phyloP scores from a whole-genome alignment of 2,888 invertebrate species.

The Timema cristinae region DNA sequence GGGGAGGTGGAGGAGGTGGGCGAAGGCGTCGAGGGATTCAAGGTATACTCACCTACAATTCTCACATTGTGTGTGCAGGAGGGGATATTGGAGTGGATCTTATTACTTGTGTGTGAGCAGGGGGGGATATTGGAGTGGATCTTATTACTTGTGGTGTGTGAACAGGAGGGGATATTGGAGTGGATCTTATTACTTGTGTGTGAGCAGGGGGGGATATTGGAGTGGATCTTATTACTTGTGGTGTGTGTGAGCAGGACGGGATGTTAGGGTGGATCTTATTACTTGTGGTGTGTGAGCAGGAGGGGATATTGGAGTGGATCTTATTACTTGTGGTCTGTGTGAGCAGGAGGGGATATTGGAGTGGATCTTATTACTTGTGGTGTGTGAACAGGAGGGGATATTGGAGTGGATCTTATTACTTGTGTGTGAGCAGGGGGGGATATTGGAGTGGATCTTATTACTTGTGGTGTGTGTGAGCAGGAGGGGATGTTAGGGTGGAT shows the following conservation, averaged over 20 bases:
- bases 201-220: constrained; percentile 56
- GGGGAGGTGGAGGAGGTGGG: constrained; percentile 76
- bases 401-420: too few species aligned
- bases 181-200: constrained; percentile 9
- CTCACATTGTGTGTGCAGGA: too few species aligned
- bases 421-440: constrained; percentile 56
- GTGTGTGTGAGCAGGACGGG: too few species aligned
- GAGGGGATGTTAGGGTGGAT: constrained; percentile 49
- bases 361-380: neutral
- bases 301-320: constrained; percentile 47
- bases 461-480: constrained; percentile 46
- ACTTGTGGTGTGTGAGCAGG: constrained; percentile 47
- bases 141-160: constrained; percentile 20
- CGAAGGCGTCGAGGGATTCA: constrained; percentile 72
- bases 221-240: neutral
- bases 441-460: too few species aligned
- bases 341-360: constrained; percentile 55
- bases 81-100: too few species aligned
- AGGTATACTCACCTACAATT: constrained; percentile 48
- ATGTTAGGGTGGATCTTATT: too few species aligned
- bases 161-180: constrained; percentile 57
- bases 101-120: constrained; percentile 44
- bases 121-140: constrained; percentile 49
- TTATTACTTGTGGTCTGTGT: constrained; percentile 17
- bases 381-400: constrained; percentile 58